These are phyloP conservation scores for Delphinapterus leucas DNA, from an alignment of 2,113 vertebrate genomes.

Conservation along the genomic window DNA sequence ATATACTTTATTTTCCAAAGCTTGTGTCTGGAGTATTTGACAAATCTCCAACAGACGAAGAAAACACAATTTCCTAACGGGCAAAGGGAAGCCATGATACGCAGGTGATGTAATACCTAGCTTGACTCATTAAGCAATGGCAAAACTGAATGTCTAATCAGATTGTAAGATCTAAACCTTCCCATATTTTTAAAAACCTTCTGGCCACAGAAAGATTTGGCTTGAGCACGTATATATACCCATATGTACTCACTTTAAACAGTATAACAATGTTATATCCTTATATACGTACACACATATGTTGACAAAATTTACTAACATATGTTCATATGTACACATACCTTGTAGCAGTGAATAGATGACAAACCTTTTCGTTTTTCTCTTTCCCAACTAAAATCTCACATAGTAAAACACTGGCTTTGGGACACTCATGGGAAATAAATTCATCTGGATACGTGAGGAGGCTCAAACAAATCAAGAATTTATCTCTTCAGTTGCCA, in stretches of 20 bases:
- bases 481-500: background rate
- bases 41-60: background rate
- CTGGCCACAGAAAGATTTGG: constrained; percentile 27
- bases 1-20: background rate
- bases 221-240: background rate
- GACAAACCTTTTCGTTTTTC: background rate
- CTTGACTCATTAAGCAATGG: background rate
- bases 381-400: background rate
- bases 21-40: background rate
- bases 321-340: constrained; percentile 20
- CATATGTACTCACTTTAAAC: constrained; percentile 48
- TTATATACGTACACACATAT: constrained; percentile 33
- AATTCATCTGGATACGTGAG: background rate
- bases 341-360: background rate
- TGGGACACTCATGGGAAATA: background rate
- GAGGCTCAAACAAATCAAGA: background rate
- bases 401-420: background rate
- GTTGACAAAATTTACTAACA: constrained; percentile 40
- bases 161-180: background rate
- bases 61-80: background rate
- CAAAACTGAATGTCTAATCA: background rate
- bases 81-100: background rate
- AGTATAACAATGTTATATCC: background rate
- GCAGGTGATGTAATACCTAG: background rate
- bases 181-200: background rate